Evolutionary conservation across 2,797 vertebrate species (phyloP).

Genomic region (Gymnocypris eckloni): DNA sequence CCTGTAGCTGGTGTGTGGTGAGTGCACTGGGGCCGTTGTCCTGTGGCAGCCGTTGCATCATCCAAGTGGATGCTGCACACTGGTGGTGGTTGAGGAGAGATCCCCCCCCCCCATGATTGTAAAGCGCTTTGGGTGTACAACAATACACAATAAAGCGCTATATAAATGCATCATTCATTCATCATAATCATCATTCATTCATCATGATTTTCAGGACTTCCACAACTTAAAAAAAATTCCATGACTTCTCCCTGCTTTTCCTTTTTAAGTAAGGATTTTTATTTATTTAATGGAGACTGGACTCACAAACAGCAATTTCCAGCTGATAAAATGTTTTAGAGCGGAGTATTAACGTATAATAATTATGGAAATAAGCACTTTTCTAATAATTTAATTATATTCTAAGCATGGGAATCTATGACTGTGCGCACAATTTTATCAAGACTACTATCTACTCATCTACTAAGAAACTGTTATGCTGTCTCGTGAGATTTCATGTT

Average conservation of each 20-base stretch:
- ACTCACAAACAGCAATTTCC: neutral
- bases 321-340: neutral
- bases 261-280: neutral
- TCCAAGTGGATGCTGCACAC: too few relatives aligned
- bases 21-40: too few relatives aligned
- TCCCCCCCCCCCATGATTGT: too few relatives aligned
- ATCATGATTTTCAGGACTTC: neutral
- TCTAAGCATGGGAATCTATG: too few relatives aligned
- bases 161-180: too few relatives aligned
- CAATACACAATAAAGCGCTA: too few relatives aligned
- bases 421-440: neutral
- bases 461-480: neutral
- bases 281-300: neutral
- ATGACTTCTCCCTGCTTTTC: neutral
- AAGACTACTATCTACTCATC: neutral
- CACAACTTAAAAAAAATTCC: neutral
- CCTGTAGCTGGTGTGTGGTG: too few relatives aligned
- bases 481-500: neutral
- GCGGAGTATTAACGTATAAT: neutral
- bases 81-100: too few relatives aligned
- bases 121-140: too few relatives aligned
- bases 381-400: neutral
- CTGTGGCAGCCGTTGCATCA: too few relatives aligned
- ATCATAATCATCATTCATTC: neutral
- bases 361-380: neutral